A percentile compares a stretch with the other conserved stretches of the same genome.
These are phyloP conservation scores for Scaptomyza montana DNA, from an alignment of 1,140 invertebrate genomes.

Conservation along the genomic window DNA sequence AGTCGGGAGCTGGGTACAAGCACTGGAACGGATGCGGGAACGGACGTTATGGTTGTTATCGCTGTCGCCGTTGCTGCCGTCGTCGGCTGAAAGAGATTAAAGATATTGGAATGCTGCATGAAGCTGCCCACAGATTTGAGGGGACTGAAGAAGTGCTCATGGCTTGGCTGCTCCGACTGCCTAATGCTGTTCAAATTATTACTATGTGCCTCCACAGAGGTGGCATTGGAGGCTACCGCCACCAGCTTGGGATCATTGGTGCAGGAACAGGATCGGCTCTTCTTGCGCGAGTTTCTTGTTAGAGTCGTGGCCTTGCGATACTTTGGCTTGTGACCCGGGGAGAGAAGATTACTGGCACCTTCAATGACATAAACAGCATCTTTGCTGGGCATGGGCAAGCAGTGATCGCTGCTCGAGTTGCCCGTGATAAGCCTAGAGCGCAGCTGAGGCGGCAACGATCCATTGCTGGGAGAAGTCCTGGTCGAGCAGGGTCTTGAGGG, in stretches of 20 bases:
- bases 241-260: conserved; percentile 40
- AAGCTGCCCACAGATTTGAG: conserved; percentile 69
- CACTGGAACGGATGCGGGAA: conserved; percentile 1
- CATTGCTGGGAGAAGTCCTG: conserved; percentile 68
- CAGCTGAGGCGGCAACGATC: conserved; percentile 38
- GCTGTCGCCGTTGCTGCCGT: conserved; percentile 23
- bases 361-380: conserved; percentile 70
- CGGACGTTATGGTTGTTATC: conserved; percentile 6
- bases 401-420: conserved; percentile 56
- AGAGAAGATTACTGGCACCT: conserved; percentile 52
- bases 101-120: conserved; percentile 83
- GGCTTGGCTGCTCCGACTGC: conserved; percentile 22
- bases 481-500: conserved; percentile 42
- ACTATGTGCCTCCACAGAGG: conserved; percentile 16
- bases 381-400: conserved; percentile 35
- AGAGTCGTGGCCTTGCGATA: conserved; percentile 65
- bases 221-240: neutral
- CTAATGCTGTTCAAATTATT: conserved; percentile 29
- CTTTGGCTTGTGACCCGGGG: conserved; percentile 70
- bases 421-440: conserved; percentile 53
- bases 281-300: conserved; percentile 56
- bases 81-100: conserved; percentile 74
- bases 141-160: conserved; percentile 71
- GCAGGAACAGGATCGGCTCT: conserved; percentile 71
- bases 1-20: conserved; percentile 21